Evolutionary conservation across 1,140 invertebrate species (phyloP).

Genomic region (Yoshiicerus persimilis): DNA sequence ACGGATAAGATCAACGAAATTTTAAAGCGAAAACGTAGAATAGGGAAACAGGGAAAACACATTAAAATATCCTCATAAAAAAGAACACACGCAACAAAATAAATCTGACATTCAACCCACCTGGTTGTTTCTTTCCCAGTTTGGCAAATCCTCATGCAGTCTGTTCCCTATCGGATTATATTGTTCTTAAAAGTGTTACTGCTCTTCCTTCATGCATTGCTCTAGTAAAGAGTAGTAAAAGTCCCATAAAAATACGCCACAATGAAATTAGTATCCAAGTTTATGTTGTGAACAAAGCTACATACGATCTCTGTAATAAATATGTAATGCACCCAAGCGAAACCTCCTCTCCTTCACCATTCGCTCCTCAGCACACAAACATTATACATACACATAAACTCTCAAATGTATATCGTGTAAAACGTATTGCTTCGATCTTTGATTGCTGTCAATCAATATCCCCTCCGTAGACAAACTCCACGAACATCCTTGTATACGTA

Average conservation of each 20-base stretch:
- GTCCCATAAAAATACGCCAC: background rate
- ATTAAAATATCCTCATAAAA: slow-evolving; percentile 11
- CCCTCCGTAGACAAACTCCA: no score
- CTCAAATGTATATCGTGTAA: no score
- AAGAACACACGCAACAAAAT: slow-evolving; percentile 19
- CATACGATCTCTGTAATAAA: background rate
- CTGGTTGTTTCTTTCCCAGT: background rate
- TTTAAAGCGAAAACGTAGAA: background rate
- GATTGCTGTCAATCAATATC: background rate
- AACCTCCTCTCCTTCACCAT: background rate
- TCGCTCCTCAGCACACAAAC: no score
- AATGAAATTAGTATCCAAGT: background rate
- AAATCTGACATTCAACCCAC: background rate
- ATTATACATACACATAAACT: background rate
- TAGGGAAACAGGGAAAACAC: background rate
- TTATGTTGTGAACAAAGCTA: background rate
- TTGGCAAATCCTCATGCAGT: background rate
- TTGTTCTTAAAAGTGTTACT: background rate
- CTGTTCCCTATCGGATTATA: background rate
- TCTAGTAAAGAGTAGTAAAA: background rate
- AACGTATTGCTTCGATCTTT: no score
- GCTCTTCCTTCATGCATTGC: background rate
- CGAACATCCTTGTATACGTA: no score
- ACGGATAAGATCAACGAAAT: slow-evolving; percentile 7
- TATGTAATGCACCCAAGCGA: background rate